Conservation (phyloP, 53 echinoderm and acorn worm species). For the Holothuria leucospilota region DNA sequence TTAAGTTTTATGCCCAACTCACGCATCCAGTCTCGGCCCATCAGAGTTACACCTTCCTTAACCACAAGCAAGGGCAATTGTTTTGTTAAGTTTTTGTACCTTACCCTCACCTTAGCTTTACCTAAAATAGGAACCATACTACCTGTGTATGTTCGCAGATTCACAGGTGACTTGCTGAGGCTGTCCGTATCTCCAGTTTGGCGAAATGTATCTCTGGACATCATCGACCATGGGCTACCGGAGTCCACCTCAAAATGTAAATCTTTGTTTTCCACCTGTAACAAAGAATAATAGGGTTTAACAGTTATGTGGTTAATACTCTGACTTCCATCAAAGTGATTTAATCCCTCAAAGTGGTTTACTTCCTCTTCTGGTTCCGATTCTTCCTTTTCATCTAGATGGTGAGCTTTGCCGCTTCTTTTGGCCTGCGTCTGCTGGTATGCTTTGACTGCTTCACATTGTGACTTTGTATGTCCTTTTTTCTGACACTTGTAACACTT, state of each 20-base stretch:
- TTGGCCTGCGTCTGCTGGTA: constrained; percentile 1
- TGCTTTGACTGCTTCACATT: constrained; percentile 58
- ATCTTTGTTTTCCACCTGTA: neutral
- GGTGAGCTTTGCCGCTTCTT: neutral
- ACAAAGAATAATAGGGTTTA: neutral
- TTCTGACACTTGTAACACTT: constrained; percentile 60
- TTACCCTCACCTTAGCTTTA: constrained; percentile 22
- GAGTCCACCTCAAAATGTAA: constrained; percentile 47
- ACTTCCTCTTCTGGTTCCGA: neutral
- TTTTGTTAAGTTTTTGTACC: constrained; percentile 3
- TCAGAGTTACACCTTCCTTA: constrained; percentile 52
- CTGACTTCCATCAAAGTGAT: neutral
- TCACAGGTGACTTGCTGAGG: neutral
- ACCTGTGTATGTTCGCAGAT: constrained; percentile 53
- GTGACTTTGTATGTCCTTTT: constrained; percentile 62
- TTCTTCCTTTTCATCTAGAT: neutral
- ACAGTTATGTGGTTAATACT: neutral
- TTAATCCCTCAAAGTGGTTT: too few relatives aligned
- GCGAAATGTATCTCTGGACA: constrained; percentile 16
- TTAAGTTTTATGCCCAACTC: neutral
- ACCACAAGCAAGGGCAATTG: constrained; percentile 53
- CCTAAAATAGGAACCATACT: constrained; percentile 11
- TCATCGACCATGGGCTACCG: constrained; percentile 52
- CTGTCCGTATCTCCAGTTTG: neutral
- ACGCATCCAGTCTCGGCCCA: constrained; percentile 77